Percentiles rank a stretch among this genome's conserved stretches.
These are phyloP conservation scores for human (Homo sapiens) DNA, from an alignment of 2,113 vertebrate species.

Conservation along the genomic window GRCh38 chr15:82370001-82370500, in stretches of 20 bases:
- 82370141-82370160: not conserved
- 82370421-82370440: not conserved
- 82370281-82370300: slow-evolving; percentile 52
- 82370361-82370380: not conserved
- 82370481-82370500: not conserved
- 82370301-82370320: slow-evolving; percentile 78
- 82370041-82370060: not conserved
- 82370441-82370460: not conserved
- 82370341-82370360: not conserved
- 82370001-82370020: not conserved
- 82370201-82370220: slow-evolving; percentile 70
- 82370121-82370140: not conserved
- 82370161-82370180: not conserved
- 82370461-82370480: not conserved
- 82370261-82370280: slow-evolving; percentile 69
- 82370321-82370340: not conserved
- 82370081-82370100: not conserved
- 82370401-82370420: not conserved
- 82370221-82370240: slow-evolving; percentile 61
- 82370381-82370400: not conserved
- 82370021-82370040: not conserved
- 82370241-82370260: slow-evolving; percentile 76
- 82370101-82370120: not conserved
- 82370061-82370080: not conserved
- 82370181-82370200: slow-evolving; percentile 24